These are phyloP conservation scores for Egretta garzetta DNA, from an alignment of 2,113 vertebrate species.

Conservation along the genomic window DNA sequence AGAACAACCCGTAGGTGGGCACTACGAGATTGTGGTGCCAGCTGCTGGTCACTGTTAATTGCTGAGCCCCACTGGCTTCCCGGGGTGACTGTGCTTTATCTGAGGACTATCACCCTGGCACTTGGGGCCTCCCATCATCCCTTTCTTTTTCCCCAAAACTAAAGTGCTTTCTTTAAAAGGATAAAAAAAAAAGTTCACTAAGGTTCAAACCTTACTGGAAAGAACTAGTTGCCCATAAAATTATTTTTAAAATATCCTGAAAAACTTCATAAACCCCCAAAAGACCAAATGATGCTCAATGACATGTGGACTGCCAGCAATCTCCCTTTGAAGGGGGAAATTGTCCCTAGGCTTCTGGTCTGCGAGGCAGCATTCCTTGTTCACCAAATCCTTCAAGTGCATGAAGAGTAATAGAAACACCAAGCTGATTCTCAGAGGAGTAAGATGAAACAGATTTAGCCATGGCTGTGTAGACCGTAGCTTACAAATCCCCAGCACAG, in stretches of 20 bases:
- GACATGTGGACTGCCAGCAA: neutral
- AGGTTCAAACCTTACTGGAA: neutral
- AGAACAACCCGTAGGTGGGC: neutral
- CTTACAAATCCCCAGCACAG: neutral
- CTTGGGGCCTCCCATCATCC: neutral
- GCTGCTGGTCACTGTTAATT: neutral
- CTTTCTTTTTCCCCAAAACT: neutral
- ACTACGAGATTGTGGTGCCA: neutral
- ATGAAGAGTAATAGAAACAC: neutral
- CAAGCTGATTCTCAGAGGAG: neutral
- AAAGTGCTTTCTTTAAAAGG: neutral
- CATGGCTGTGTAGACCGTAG: neutral
- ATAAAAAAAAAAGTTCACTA: neutral
- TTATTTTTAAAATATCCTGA: neutral
- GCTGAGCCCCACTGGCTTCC: neutral
- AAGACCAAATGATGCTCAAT: neutral
- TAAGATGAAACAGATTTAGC: neutral
- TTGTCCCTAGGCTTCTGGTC: neutral
- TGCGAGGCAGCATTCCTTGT: neutral
- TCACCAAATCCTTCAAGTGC: neutral
- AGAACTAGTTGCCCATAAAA: neutral
- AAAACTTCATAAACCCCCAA: neutral
- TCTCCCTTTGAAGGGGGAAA: neutral
- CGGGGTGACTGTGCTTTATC: neutral
- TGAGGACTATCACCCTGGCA: neutral